A percentile compares a stretch with the other conserved stretches of the same genome.
phyloP scores from a whole-genome alignment of 2,113 vertebrate species.

The Sakesphorus luctuosus region DNA sequence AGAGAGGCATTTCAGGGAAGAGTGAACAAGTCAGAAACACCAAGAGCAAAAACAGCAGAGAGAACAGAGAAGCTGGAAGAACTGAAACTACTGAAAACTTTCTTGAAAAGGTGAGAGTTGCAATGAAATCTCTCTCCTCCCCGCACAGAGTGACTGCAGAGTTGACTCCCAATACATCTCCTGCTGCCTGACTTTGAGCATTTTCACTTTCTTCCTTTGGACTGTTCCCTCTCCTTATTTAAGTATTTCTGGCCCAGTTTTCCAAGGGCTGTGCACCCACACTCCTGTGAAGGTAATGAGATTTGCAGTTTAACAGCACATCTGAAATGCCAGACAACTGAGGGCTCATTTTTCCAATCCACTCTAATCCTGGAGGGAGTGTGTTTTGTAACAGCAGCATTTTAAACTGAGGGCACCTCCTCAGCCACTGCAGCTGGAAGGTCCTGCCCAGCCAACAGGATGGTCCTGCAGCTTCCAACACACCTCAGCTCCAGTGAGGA shows the following conservation, averaged over 20 bases:
- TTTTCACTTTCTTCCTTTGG: background rate
- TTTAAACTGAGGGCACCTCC: background rate
- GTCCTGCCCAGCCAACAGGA: background rate
- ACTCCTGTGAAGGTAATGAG: conserved; percentile 14
- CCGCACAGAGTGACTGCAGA: background rate
- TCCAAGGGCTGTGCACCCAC: background rate
- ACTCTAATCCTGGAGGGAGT: background rate
- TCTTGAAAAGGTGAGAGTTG: background rate
- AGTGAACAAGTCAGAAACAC: background rate
- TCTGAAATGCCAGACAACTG: background rate
- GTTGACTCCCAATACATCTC: background rate
- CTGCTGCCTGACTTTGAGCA: background rate
- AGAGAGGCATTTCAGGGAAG: background rate
- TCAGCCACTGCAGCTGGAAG: background rate
- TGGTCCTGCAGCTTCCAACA: background rate
- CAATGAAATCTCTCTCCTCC: background rate
- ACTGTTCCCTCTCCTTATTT: background rate
- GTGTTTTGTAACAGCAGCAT: background rate
- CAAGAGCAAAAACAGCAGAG: background rate
- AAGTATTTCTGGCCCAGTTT: conserved; percentile 30
- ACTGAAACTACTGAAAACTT: background rate
- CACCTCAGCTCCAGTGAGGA: background rate
- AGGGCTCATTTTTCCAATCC: background rate
- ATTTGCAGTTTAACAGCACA: conserved; percentile 33
- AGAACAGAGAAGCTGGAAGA: background rate